Evolutionary conservation across 2,888 invertebrate genomes (phyloP).

Genomic region (Rhagonycha fulva): DNA sequence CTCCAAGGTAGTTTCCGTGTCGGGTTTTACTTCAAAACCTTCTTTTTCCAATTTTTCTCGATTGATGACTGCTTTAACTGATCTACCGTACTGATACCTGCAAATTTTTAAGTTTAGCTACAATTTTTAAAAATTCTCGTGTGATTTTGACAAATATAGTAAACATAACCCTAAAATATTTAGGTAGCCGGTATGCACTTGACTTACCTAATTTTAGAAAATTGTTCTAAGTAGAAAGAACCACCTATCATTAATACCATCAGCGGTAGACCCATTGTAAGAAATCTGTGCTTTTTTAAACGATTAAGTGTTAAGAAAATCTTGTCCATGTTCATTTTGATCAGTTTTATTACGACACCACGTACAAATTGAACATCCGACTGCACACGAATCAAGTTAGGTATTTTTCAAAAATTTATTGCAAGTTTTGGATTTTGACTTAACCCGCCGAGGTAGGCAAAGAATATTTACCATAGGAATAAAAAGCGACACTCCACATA

Average conservation of each 20-base stretch:
- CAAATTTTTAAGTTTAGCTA: constrained; percentile 23
- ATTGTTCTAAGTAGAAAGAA: constrained; percentile 76
- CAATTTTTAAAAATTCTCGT: not conserved
- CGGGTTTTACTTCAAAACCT: constrained; percentile 69
- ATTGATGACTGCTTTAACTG: constrained; percentile 59
- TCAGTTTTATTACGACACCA: not conserved
- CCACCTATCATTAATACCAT: constrained; percentile 74
- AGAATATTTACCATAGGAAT: too few species aligned
- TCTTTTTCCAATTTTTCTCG: constrained; percentile 68
- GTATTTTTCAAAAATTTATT: too few species aligned
- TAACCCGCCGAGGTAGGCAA: too few species aligned
- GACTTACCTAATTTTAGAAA: constrained; percentile 70
- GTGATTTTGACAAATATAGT: not conserved
- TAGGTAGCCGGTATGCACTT: not conserved
- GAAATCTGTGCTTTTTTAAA: constrained; percentile 38
- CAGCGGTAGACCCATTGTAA: constrained; percentile 74
- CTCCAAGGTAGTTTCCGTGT: constrained; percentile 73
- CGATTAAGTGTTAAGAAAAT: not conserved
- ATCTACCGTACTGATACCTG: constrained; percentile 60
- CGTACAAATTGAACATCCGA: not conserved
- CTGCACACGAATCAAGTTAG: not conserved
- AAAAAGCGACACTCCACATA: too few species aligned
- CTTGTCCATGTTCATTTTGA: not conserved
- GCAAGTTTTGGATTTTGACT: too few species aligned
- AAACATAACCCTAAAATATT: constrained; percentile 3